These are phyloP conservation scores for Aspidoscelis tigris DNA, from an alignment of 2,113 vertebrate species.

Conservation along the genomic window DNA sequence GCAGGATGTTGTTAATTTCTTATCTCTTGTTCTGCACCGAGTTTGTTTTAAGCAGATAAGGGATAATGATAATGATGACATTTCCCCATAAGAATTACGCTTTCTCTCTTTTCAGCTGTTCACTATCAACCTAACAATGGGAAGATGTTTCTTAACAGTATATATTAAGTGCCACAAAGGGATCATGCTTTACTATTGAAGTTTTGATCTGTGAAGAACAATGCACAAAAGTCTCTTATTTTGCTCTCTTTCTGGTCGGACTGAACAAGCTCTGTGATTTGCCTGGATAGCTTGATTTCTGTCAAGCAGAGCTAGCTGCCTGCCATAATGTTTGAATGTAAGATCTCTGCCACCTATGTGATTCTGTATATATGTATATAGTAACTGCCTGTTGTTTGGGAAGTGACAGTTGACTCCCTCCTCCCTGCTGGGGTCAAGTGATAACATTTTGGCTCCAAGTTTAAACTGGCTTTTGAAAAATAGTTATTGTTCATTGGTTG, in stretches of 20 bases:
- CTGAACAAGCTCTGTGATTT: background rate
- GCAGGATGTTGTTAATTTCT: background rate
- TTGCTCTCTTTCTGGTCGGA: background rate
- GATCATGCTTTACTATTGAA: background rate
- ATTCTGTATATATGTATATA: too few species aligned
- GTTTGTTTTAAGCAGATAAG: background rate
- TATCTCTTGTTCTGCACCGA: background rate
- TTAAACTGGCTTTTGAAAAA: too few species aligned
- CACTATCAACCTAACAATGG: background rate
- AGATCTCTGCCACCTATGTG: too few species aligned
- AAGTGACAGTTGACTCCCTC: too few species aligned
- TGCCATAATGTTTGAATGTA: too few species aligned
- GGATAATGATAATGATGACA: too few species aligned
- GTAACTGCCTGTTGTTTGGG: too few species aligned
- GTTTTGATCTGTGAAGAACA: background rate
- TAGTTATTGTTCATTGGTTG: too few species aligned
- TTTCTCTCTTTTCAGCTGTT: background rate
- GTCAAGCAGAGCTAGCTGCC: too few species aligned
- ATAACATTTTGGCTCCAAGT: too few species aligned
- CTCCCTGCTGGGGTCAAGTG: too few species aligned
- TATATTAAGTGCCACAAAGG: background rate
- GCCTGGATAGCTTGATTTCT: background rate
- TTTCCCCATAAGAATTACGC: too few species aligned
- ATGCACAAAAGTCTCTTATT: background rate
- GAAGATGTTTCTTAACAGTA: background rate